phyloP scores from a whole-genome alignment of 2,888 invertebrate genomes.

The Leucophenga montana region DNA sequence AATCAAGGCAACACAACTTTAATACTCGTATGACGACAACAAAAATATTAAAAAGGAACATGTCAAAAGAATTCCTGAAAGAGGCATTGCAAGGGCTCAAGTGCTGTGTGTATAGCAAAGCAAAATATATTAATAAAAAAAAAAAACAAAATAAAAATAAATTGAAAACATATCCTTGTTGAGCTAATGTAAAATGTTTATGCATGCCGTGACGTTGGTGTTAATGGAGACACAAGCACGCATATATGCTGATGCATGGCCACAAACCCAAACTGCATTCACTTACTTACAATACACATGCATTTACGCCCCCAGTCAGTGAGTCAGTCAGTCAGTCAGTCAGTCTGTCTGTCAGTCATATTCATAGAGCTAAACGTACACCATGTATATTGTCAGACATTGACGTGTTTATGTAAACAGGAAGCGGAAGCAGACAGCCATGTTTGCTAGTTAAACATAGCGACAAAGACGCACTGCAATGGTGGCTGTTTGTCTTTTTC shows the following conservation, averaged over 20 bases:
- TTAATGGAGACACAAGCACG: background rate
- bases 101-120: background rate
- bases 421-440: conserved; percentile 24
- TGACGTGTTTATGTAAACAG: conserved; percentile 26
- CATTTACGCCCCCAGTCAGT: background rate
- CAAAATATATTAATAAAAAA: background rate
- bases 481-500: no score
- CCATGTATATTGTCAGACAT: conserved; percentile 12
- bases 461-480: background rate
- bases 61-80: background rate
- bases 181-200: conserved; percentile 56
- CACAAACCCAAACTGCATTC: no score
- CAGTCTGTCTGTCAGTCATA: background rate
- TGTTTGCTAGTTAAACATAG: conserved; percentile 10
- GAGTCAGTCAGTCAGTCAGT: background rate
- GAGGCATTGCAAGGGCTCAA: no score
- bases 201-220: conserved; percentile 33
- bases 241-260: no score
- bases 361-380: background rate
- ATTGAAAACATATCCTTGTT: conserved; percentile 58
- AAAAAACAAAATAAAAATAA: conserved; percentile 45
- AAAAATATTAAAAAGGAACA: background rate
- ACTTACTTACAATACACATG: background rate
- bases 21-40: background rate
- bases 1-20: background rate